Percentiles rank a stretch among this genome's conserved stretches.
Conservation (phyloP, 2,888 invertebrate genomes). For the Drosophila peninsularis region DNA sequence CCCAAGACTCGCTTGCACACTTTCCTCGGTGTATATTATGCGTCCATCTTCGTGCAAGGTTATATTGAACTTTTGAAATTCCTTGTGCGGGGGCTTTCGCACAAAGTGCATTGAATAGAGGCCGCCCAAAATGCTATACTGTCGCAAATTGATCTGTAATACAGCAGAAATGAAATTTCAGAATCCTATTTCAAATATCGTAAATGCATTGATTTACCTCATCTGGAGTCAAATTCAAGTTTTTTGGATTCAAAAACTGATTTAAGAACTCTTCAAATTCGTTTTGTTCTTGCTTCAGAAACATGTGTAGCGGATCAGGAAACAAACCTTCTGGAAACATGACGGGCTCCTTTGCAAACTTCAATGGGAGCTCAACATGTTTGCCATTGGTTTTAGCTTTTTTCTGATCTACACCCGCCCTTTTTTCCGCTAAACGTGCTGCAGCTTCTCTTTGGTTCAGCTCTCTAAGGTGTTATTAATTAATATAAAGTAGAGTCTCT, state of each 20-base stretch:
- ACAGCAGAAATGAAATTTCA: neutral
- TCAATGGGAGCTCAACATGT: fast-evolving
- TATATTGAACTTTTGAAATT: constrained; percentile 69
- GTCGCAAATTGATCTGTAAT: constrained; percentile 79
- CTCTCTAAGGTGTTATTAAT: constrained; percentile 11
- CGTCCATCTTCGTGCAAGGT: constrained; percentile 68
- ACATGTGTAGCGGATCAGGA: constrained; percentile 70
- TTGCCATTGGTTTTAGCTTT: fast-evolving
- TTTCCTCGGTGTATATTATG: constrained; percentile 30
- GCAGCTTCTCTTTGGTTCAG: neutral
- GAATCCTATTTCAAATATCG: too few species aligned
- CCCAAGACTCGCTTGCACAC: constrained; percentile 17
- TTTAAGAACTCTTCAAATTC: constrained; percentile 55
- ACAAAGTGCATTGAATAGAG: constrained; percentile 75
- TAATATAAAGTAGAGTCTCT: neutral
- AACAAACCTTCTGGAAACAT: constrained; percentile 44
- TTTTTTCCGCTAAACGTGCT: neutral
- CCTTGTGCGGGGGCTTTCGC: constrained; percentile 65
- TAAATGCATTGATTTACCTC: constrained; percentile 63
- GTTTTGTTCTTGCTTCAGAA: constrained; percentile 57
- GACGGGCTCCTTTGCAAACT: constrained; percentile 56
- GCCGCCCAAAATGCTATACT: constrained; percentile 79
- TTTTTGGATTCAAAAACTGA: constrained; percentile 53
- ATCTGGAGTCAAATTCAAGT: constrained; percentile 49
- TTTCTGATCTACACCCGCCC: neutral